These are phyloP conservation scores for Dryomyza anilis DNA, from an alignment of 2,888 invertebrate species.

Conservation along the genomic window DNA sequence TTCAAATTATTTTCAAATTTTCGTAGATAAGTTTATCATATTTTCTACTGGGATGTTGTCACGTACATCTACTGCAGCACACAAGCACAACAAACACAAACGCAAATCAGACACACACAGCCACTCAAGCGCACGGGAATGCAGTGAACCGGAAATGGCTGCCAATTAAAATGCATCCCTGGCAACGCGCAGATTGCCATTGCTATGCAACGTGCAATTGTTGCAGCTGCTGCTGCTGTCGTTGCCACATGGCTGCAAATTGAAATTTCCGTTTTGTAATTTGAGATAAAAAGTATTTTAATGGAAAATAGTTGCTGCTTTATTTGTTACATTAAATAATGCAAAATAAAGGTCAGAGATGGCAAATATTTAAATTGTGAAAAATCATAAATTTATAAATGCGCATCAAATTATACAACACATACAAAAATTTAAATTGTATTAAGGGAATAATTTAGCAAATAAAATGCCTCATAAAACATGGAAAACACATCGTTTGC, in stretches of 20 bases:
- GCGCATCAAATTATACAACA: neutral
- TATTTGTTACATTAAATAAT: too few species aligned
- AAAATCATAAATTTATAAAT: neutral
- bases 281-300: neutral
- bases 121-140: neutral
- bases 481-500: neutral
- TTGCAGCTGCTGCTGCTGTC: neutral
- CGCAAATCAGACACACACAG: neutral
- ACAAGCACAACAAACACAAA: neutral
- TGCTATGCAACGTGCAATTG: neutral
- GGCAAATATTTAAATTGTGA: neutral
- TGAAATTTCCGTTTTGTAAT: neutral
- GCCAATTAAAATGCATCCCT: constrained; percentile 21
- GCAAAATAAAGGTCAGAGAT: neutral
- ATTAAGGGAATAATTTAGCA: neutral
- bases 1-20: too few species aligned
- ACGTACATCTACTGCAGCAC: too few species aligned
- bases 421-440: neutral
- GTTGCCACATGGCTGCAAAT: constrained; percentile 1
- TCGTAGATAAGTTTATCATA: too few species aligned
- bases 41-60: too few species aligned
- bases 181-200: neutral
- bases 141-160: constrained; percentile 24
- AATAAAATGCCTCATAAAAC: neutral
- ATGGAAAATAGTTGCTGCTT: too few species aligned